These are phyloP conservation scores for Dascillus cervinus DNA, from an alignment of 2,888 invertebrate species.

Conservation along the genomic window DNA sequence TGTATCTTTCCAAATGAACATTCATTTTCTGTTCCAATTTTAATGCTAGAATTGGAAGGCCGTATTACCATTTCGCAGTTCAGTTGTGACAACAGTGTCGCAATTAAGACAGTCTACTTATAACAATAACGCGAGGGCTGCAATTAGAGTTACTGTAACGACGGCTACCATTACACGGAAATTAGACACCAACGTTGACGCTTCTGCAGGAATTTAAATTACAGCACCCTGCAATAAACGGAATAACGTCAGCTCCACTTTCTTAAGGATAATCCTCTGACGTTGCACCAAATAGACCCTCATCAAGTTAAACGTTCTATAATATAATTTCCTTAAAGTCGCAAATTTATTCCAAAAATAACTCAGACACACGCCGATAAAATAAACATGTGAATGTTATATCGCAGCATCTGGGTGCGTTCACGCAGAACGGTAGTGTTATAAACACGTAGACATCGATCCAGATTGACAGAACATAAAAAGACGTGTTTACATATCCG, in stretches of 20 bases:
- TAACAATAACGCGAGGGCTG: slow-evolving; percentile 26
- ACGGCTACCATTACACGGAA: slow-evolving; percentile 28
- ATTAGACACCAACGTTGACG: slow-evolving; percentile 28
- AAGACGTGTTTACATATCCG: slow-evolving; percentile 5
- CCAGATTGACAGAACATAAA: slow-evolving; percentile 4
- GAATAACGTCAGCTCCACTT: slow-evolving; percentile 13
- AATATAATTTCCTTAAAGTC: no score
- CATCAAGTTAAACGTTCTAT: no score
- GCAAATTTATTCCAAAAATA: no score
- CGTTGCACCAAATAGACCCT: not conserved
- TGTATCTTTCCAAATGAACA: no score
- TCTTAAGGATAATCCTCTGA: slow-evolving; percentile 11
- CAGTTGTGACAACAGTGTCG: slow-evolving; percentile 17
- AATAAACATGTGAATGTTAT: slow-evolving; percentile 4
- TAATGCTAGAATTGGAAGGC: no score
- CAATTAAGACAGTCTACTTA: slow-evolving; percentile 30
- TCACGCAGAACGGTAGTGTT: slow-evolving; percentile 4
- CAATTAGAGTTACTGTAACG: slow-evolving; percentile 28
- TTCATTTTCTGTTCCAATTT: no score
- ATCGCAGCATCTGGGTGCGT: slow-evolving; percentile 6
- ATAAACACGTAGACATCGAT: slow-evolving; percentile 6
- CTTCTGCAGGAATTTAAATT: slow-evolving; percentile 27
- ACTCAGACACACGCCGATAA: no score
- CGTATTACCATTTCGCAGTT: slow-evolving; percentile 21
- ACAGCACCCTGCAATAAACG: slow-evolving; percentile 16